phyloP scores from a whole-genome alignment of 2,797 vertebrate genomes.

The Cuculus canorus region DNA sequence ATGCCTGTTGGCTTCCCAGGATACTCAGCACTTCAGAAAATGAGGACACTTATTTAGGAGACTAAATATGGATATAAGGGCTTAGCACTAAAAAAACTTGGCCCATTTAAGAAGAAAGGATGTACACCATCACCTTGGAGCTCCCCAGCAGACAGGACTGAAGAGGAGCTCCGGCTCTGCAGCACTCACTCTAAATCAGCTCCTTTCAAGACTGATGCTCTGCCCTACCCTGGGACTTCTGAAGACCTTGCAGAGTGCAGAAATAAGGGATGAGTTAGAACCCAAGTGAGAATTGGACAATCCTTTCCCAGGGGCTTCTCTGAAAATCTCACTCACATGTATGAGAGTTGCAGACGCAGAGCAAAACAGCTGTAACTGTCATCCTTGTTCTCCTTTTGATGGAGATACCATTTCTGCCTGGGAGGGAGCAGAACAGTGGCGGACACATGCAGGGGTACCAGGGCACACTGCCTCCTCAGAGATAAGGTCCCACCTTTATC shows the following conservation, averaged over 20 bases:
- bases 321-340: conserved; percentile 2
- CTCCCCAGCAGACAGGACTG: conserved; percentile 37
- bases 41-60: conserved; percentile 63
- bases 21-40: conserved; percentile 52
- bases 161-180: conserved; percentile 10
- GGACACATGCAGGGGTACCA: background rate
- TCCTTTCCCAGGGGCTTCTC: background rate
- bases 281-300: background rate
- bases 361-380: background rate
- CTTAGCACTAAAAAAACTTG: conserved; percentile 59
- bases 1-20: conserved; percentile 33
- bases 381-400: background rate
- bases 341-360: background rate
- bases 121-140: conserved; percentile 53
- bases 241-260: background rate
- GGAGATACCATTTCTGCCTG: background rate
- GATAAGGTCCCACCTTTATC: background rate
- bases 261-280: conserved; percentile 4
- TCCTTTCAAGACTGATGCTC: conserved; percentile 22
- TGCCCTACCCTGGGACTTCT: conserved; percentile 17
- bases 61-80: conserved; percentile 64
- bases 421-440: background rate
- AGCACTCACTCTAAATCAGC: background rate
- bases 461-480: background rate
- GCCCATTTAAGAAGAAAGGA: conserved; percentile 67